These are phyloP conservation scores for Sthenelais limicola DNA, from an alignment of 2,888 invertebrate species.

Conservation along the genomic window DNA sequence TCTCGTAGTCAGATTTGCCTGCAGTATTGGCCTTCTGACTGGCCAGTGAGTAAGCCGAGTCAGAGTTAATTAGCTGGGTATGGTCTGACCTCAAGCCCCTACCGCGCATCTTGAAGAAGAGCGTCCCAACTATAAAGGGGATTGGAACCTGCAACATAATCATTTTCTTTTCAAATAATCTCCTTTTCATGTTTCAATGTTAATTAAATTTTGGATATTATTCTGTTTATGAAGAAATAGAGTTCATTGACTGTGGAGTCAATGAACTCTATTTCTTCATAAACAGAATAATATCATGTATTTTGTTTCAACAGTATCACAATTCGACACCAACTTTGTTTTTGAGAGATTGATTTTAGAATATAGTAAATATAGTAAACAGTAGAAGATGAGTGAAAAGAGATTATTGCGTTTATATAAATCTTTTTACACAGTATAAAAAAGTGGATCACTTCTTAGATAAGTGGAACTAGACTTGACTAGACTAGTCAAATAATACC, in stretches of 20 bases:
- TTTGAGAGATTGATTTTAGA: too few relatives aligned
- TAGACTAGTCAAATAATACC: too few relatives aligned
- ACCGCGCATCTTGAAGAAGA: constrained; percentile 45
- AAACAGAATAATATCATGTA: too few relatives aligned
- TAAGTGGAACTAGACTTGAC: too few relatives aligned
- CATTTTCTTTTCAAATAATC: background rate
- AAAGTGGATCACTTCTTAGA: too few relatives aligned
- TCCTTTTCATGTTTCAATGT: background rate
- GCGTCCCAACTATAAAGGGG: constrained; percentile 48
- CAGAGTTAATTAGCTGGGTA: constrained; percentile 43
- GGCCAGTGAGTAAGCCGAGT: constrained; percentile 28
- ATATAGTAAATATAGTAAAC: too few relatives aligned
- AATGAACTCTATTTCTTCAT: too few relatives aligned
- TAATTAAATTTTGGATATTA: background rate
- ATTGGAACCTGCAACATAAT: constrained; percentile 49
- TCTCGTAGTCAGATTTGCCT: constrained; percentile 35
- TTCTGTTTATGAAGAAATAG: background rate
- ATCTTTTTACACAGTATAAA: too few relatives aligned
- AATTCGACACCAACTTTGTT: too few relatives aligned
- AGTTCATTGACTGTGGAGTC: background rate
- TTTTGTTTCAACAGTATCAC: too few relatives aligned
- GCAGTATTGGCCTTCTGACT: constrained; percentile 21
- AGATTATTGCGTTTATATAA: too few relatives aligned
- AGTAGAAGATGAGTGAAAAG: too few relatives aligned
- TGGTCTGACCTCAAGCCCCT: constrained; percentile 44